These are phyloP conservation scores for Brassicogethes aeneus DNA, from an alignment of 2,888 invertebrate species.

Conservation along the genomic window DNA sequence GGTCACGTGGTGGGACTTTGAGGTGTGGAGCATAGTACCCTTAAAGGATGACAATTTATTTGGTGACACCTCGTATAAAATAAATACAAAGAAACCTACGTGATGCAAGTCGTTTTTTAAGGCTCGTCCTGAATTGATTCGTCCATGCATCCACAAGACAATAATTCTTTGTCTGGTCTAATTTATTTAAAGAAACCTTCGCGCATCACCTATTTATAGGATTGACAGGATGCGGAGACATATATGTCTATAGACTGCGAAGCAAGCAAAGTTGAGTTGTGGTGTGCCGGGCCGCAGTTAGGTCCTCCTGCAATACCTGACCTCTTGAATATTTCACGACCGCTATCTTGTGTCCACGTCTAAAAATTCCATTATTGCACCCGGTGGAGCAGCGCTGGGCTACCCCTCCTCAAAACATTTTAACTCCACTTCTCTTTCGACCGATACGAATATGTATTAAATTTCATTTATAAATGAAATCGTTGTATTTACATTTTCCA, in stretches of 20 bases:
- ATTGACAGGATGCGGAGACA: not conserved
- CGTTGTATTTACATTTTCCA: not conserved
- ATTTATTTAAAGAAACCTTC: too few species aligned
- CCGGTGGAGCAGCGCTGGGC: not conserved
- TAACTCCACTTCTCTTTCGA: not conserved
- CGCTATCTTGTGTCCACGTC: not conserved
- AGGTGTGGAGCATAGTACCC: too few species aligned
- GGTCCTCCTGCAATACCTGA: not conserved
- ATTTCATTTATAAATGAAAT: not conserved
- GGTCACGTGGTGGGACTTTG: too few species aligned
- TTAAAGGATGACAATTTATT: too few species aligned
- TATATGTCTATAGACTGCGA: not conserved
- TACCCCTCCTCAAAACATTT: not conserved
- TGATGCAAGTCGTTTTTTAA: too few species aligned
- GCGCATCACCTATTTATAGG: not conserved
- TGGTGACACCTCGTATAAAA: too few species aligned
- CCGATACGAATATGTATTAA: not conserved
- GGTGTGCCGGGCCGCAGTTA: not conserved
- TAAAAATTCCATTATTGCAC: not conserved
- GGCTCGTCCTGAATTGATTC: too few species aligned
- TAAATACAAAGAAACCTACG: too few species aligned
- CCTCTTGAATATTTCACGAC: not conserved
- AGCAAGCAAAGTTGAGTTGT: not conserved
- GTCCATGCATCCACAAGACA: too few species aligned
- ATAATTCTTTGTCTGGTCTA: too few species aligned